Base-by-base conservation (phyloP, 2,797 vertebrate genomes). In the Anguilla obscura region DNA sequence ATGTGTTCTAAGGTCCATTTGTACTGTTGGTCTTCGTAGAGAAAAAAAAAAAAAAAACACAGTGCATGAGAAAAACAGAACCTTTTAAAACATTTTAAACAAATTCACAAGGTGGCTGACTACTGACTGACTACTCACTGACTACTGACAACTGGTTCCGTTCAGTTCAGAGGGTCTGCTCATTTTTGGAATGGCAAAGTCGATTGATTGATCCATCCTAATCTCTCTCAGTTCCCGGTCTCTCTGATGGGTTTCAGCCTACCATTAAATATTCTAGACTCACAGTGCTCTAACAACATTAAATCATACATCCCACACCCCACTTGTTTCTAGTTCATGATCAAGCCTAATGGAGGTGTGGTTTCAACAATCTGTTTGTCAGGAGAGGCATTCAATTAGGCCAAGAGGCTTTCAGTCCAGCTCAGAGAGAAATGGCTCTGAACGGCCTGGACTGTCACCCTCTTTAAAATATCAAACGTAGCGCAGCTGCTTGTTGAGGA, bases 351-450 rank as follows among this genome's bases (percentile, higher is more conserved):
- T 94, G 92, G 92, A 93, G 92, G 93, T 94, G 93, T 91, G 92
- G 90, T 92, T 93, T 93, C 91, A 93, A 92, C 93, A 93, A 91
- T 92, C 90, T 91, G 93, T 94, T 95, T 93, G 93, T 94, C 93
- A 93, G 89, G 84, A 92, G 91, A 94, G 92, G 91, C 91, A 92
- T 94, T 94, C 92, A 94, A 93, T 94, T 93, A 93, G 90, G 91
- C 89, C 83, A 87, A 86, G 90, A 86, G 90, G 1, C 83, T 84
- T 84, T 84, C 12, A 56, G 83, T 58, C 52, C 27, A 30, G 30
- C 48, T 7, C 10, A 27, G 3, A 54, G 82, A 84, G n/a, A 21
- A 54, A n/a, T 27, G 48, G 82, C 3, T 84, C 52, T n/a, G n/a
- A 54, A 52, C 82, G 8, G n/a, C 82, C 27, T 52, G 18, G 48